Evolutionary conservation across 2,113 vertebrate genomes (phyloP).

Genomic region (Copsychus sechellarum): DNA sequence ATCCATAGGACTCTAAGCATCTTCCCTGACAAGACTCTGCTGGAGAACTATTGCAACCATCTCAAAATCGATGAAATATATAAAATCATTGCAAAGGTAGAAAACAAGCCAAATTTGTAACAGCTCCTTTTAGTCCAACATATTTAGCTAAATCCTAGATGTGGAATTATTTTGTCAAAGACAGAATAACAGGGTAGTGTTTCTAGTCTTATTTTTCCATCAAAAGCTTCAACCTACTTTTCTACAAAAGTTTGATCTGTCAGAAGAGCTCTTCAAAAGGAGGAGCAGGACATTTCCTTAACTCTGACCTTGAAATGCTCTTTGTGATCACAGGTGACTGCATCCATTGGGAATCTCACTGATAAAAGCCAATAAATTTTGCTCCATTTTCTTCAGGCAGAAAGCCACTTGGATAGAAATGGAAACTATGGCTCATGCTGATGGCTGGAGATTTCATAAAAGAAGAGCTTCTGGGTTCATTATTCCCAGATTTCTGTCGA

Average conservation of each 20-base stretch:
- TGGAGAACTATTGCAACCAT: background rate
- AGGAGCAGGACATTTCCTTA: background rate
- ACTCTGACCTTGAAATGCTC: background rate
- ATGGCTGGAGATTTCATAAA: background rate
- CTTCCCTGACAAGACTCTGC: background rate
- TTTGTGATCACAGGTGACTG: background rate
- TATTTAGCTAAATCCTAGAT: background rate
- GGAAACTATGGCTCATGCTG: background rate
- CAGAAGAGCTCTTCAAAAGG: background rate
- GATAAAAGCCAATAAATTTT: background rate
- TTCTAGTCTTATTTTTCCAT: background rate
- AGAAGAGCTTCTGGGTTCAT: background rate
- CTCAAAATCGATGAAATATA: background rate
- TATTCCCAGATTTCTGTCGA: background rate
- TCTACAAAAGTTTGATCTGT: background rate
- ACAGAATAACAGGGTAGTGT: background rate
- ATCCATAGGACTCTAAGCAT: background rate
- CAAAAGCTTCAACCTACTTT: background rate
- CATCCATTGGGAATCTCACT: background rate
- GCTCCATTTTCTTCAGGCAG: background rate
- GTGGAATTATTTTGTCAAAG: background rate
- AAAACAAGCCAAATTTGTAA: background rate
- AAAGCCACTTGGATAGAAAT: background rate
- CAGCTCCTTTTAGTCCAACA: background rate
- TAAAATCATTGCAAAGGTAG: background rate